These are phyloP conservation scores for pig (Sus scrofa) DNA, from an alignment of 2,113 vertebrate species.

Conservation along the genomic window DNA sequence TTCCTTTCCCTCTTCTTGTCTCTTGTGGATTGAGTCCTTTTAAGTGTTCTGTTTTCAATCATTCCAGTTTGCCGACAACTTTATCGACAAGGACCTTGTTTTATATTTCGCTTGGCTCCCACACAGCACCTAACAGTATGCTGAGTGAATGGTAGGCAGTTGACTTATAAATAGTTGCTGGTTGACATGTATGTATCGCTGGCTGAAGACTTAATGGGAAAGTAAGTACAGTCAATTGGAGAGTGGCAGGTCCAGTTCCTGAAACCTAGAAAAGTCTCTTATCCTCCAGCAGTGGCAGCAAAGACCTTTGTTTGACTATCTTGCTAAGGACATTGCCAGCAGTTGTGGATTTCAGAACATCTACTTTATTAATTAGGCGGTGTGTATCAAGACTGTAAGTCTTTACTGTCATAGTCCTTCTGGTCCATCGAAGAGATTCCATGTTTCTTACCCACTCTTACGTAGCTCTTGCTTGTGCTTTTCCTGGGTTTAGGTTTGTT, in stretches of 20 bases:
- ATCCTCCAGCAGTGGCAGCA: not conserved
- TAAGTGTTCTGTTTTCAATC: conserved; percentile 16
- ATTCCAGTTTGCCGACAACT: not conserved
- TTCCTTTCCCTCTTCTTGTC: not conserved
- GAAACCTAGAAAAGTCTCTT: not conserved
- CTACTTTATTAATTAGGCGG: not conserved
- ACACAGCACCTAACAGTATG: not conserved
- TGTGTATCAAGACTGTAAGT: not conserved
- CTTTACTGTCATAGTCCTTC: not conserved
- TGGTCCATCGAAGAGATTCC: conserved; percentile 19
- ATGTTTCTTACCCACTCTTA: not conserved
- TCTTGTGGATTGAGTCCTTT: not conserved
- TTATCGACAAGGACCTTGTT: conserved; percentile 40
- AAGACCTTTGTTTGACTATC: not conserved
- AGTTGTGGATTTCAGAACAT: not conserved
- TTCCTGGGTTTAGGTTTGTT: not conserved
- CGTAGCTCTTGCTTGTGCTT: conserved; percentile 4
- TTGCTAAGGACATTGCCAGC: not conserved
- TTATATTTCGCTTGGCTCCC: conserved; percentile 19
- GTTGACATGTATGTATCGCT: not conserved
- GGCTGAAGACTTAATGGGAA: not conserved
- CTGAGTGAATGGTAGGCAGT: not conserved
- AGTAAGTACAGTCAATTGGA: not conserved
- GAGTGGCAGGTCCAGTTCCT: not conserved
- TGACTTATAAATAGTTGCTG: not conserved